Conservation (phyloP, 2,888 invertebrate genomes). For the Nymphalis urticae region DNA sequence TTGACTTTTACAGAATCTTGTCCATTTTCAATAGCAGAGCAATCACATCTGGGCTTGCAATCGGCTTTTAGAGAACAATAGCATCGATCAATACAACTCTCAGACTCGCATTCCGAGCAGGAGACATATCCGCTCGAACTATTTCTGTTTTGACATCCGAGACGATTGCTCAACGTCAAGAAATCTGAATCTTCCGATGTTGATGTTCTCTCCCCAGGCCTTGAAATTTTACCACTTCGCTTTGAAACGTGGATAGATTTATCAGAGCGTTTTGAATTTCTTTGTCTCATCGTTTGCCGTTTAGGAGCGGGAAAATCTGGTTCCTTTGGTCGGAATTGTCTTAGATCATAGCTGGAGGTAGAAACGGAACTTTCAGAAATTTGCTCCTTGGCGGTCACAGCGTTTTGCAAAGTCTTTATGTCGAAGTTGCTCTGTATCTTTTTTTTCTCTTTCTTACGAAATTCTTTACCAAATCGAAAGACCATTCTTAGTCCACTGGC, state of each 20-base stretch:
- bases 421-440: conserved; percentile 44
- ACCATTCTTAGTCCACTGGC: conserved; percentile 83
- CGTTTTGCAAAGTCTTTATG: conserved; percentile 30
- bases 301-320: conserved; percentile 68
- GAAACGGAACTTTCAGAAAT: conserved; percentile 83
- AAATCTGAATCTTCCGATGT: conserved; percentile 84
- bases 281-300: conserved; percentile 66
- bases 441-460: conserved; percentile 61
- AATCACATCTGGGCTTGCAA: conserved; percentile 83
- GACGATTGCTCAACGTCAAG: conserved; percentile 79
- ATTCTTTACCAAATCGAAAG: conserved; percentile 81
- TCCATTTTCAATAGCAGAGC: conserved; percentile 78
- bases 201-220: conserved; percentile 82
- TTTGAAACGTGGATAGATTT: conserved; percentile 69
- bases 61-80: conserved; percentile 89
- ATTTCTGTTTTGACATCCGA: conserved; percentile 83
- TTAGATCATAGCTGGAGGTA: conserved; percentile 83
- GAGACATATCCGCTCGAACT: conserved; percentile 89
- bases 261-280: conserved; percentile 70
- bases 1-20: conserved; percentile 64
- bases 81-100: conserved; percentile 92
- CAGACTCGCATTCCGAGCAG: conserved; percentile 94
- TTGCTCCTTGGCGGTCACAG: conserved; percentile 54
- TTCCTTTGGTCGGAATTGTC: conserved; percentile 83
- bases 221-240: conserved; percentile 70